phyloP scores from a whole-genome alignment of 2,113 vertebrate genomes.

The Microtus pennsylvanicus region DNA sequence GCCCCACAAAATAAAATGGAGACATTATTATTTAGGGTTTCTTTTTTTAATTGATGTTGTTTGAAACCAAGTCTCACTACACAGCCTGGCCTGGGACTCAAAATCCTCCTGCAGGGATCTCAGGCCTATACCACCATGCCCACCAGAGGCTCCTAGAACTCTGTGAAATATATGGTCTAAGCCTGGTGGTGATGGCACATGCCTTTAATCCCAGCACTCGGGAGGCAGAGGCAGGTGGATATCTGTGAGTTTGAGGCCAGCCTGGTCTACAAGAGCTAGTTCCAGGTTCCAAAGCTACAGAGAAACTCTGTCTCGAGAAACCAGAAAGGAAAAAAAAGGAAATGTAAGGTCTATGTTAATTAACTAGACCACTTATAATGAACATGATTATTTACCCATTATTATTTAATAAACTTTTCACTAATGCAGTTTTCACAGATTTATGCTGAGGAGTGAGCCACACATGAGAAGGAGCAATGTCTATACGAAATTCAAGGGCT shows the following conservation, averaged over 20 bases:
- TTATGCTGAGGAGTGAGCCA: neutral
- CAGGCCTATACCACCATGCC: neutral
- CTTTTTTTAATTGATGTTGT: neutral
- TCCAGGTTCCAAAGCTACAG: too few relatives aligned
- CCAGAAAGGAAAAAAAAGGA: too few relatives aligned
- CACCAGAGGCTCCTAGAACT: neutral
- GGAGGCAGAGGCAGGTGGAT: too few relatives aligned
- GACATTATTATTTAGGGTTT: neutral
- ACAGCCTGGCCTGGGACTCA: neutral
- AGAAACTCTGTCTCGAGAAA: too few relatives aligned
- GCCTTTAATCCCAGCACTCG: too few relatives aligned
- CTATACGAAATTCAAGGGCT: too few relatives aligned
- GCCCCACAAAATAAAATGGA: neutral
- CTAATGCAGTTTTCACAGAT: neutral
- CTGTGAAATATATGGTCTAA: neutral
- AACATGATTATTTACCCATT: neutral
- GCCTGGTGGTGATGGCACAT: accelerated
- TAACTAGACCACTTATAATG: neutral
- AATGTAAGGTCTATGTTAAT: neutral
- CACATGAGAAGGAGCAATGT: neutral
- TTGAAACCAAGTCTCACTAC: neutral
- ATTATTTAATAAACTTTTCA: neutral
- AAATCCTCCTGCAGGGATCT: neutral
- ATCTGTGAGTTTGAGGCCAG: too few relatives aligned
- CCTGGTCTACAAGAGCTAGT: too few relatives aligned